Evolutionary conservation across 2,113 vertebrate genomes (phyloP).

Genomic region (Nyctereutes procyonoides): DNA sequence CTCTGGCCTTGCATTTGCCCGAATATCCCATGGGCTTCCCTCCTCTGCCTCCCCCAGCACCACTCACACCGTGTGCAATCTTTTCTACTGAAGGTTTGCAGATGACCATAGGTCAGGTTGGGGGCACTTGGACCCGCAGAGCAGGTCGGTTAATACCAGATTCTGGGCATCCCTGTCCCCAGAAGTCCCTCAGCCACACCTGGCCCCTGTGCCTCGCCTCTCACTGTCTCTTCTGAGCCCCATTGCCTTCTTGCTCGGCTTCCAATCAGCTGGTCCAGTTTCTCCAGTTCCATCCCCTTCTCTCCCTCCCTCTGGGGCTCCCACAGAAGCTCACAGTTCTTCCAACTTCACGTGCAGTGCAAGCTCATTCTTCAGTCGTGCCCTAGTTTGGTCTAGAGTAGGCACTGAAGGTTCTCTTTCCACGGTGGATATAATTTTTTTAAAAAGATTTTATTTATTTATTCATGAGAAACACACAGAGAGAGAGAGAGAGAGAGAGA

Average conservation of each 20-base stretch:
- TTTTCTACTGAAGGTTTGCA: neutral
- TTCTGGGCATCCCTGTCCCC: neutral
- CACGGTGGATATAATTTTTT: neutral
- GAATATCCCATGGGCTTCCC: neutral
- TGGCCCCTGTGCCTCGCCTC: neutral
- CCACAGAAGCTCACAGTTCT: neutral
- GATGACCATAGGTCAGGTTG: neutral
- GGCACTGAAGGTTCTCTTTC: neutral
- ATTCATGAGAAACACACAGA: too few species aligned
- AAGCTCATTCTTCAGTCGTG: neutral
- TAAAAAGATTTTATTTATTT: too few species aligned
- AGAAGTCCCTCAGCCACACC: neutral
- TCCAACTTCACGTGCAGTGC: neutral
- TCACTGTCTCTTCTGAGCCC: neutral
- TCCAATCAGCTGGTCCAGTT: neutral
- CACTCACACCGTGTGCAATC: neutral
- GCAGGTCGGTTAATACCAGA: neutral
- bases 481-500: too few species aligned
- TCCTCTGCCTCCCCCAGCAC: neutral
- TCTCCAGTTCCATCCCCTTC: neutral
- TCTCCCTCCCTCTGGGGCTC: neutral
- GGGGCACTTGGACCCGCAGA: neutral
- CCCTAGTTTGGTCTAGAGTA: neutral
- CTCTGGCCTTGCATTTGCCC: neutral
- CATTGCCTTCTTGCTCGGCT: neutral